Evolutionary conservation across 1,140 invertebrate species (phyloP).

Genomic region (Lerema accius): DNA sequence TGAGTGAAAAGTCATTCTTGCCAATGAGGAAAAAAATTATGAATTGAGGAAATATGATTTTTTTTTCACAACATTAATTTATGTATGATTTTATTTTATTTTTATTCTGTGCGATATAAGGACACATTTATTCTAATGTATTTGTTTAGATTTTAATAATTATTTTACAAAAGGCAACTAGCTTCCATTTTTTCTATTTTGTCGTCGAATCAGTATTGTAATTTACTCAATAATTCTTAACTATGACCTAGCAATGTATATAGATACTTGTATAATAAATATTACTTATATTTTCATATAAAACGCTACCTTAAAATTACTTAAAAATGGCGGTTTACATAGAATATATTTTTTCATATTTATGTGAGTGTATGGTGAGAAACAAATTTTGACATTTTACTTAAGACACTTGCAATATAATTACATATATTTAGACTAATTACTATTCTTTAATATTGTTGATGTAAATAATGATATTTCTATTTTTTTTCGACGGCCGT

Average conservation of each 20-base stretch:
- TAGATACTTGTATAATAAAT: conserved; percentile 59
- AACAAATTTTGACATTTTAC: conserved; percentile 63
- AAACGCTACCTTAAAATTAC: conserved; percentile 59
- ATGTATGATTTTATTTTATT: too few species aligned
- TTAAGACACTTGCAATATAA: conserved; percentile 75
- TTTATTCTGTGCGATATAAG: neutral
- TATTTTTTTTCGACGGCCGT: conserved; percentile 43
- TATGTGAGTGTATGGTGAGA: conserved; percentile 49
- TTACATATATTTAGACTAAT: conserved; percentile 49
- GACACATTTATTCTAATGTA: conserved; percentile 44
- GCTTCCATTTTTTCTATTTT: conserved; percentile 57
- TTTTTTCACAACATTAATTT: too few species aligned
- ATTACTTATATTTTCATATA: conserved; percentile 75
- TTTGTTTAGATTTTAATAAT: conserved; percentile 43
- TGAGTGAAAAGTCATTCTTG: too few species aligned
- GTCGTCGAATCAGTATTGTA: conserved; percentile 64
- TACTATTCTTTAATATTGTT: conserved; percentile 43
- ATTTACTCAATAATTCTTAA: conserved; percentile 53
- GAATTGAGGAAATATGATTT: too few species aligned
- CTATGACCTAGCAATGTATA: conserved; percentile 58
- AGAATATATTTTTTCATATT: conserved; percentile 76
- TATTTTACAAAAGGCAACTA: too few species aligned
- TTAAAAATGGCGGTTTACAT: conserved; percentile 51
- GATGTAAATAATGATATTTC: conserved; percentile 49
- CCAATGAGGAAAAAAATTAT: too few species aligned